Evolutionary conservation across 2,888 invertebrate genomes (phyloP), one percentile per base, ranked within the genome.

Genomic region (Tanytarsus gracilentus): DNA sequence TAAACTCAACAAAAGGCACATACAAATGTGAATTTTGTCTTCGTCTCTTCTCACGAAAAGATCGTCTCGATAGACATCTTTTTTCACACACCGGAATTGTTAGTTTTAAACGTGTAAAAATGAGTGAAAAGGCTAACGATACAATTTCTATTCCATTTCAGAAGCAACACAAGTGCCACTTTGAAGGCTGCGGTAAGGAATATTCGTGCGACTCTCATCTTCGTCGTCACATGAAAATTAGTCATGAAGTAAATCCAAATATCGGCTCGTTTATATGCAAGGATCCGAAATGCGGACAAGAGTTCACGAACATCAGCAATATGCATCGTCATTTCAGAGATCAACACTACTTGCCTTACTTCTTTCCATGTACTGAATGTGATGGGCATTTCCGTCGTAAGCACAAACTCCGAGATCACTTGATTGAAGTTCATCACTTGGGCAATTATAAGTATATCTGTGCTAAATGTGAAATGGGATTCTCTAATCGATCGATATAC

Each of bases 141-240:
- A n/a, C 3, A 33, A 5, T 33, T 4, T 4, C 16, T 21, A 14
- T 18, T 16, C 6, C 49, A 56, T 65, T 65, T 62, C 70, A 79
- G 84, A 80, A 77, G 71, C 78, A 79, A 6, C 82, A 78, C 67
- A 71, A 72, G 23, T 85, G 85, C 64, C 67, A 70, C 11, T 73
- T 77, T 65, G 72, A 76, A n/a, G 76, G 76, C 33, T 85, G 85
- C 65, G 66, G 67, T 4, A 84, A 84, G 68, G 72, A 77, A 1
- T 85, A 84, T 63, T 77, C 79, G 2, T 82, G 76, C 65, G 74
- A 78, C 61, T 79, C 79, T 8, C 83, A 83, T 67, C 70, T 84
- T 53, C 79, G 79, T 66, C 76, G 84, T 1, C 84, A 84, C 65
- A 66, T 76, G 49, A 73, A 75, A 49, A 76, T 69, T 55, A 73